These are phyloP conservation scores for Dermolepida albohirtum DNA, from an alignment of 2,888 invertebrate genomes.

Conservation along the genomic window DNA sequence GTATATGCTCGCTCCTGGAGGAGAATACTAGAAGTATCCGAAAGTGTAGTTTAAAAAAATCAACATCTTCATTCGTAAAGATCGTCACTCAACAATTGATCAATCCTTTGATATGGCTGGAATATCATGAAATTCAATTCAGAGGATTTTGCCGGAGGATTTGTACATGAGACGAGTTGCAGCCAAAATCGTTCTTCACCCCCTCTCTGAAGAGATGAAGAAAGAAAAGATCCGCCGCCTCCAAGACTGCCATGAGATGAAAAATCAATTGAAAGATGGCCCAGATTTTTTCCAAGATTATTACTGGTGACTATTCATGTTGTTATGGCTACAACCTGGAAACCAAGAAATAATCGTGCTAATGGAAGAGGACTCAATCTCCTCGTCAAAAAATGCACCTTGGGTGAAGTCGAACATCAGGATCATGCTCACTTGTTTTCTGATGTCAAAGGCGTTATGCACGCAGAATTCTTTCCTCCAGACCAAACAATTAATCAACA, in stretches of 20 bases:
- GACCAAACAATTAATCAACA: too few relatives aligned
- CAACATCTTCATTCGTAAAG: conserved; percentile 23
- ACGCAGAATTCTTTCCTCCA: not conserved
- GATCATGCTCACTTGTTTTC: too few relatives aligned
- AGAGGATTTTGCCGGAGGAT: conserved; percentile 41
- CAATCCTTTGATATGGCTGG: conserved; percentile 17
- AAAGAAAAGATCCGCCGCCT: conserved; percentile 37
- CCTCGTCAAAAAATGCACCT: not conserved
- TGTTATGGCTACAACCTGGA: conserved; percentile 45
- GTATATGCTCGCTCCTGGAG: too few relatives aligned
- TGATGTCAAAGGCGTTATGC: too few relatives aligned
- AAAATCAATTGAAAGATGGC: conserved; percentile 45
- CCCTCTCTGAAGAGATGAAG: conserved; percentile 42
- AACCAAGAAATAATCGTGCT: conserved; percentile 48
- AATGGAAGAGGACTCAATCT: conserved; percentile 45
- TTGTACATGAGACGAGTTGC: conserved; percentile 43
- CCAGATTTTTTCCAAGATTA: conserved; percentile 46
- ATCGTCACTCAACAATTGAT: conserved; percentile 37
- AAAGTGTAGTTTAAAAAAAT: too few relatives aligned
- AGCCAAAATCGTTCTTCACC: conserved; percentile 41
- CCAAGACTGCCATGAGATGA: conserved; percentile 33
- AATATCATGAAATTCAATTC: conserved; percentile 37
- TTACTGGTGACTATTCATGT: conserved; percentile 46
- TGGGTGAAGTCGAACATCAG: too few relatives aligned
- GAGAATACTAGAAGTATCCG: too few relatives aligned